Base-by-base conservation (phyloP, 2,797 vertebrate genomes). In the Lycodopsis pacificus region DNA sequence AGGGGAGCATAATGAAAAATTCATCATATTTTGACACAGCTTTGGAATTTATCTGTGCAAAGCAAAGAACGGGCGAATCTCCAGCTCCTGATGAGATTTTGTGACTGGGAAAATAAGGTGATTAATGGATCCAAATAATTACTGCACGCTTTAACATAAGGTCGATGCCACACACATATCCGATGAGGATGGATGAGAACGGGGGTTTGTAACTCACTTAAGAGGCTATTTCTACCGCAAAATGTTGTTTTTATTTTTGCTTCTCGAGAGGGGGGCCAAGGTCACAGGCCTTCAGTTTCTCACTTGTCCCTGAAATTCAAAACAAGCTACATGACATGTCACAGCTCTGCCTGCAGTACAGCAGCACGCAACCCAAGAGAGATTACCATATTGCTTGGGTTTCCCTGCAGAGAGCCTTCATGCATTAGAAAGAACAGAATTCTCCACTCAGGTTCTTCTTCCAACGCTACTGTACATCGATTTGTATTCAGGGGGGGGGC, bases 1-100 rank as follows among this genome's bases (percentile, higher is more conserved):
- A 94, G 85, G 81, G 83, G 81, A 88, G 87, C 63, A n/a, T 79
- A 77, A 94, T 94, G 86, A 95, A 95, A 95, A 89, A 93, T 94
- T 64, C 12, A 95, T 91, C 80, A 79, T 90, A 89, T 93, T 95
- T 92, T 92, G 86, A 92, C 89, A 92, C 57, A 61, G 86, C 84
- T 82, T 86, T 86, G 85, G 76, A 90, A 90, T 84, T 80, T 65
- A 89, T 90, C 72, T 71, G 65, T 58, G 53, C 67, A 77, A 88
- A 85, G 86, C 86, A 88, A 79, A 91, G 83, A 82, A 30, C 0
- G 8, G 30, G 46, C 0, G 36, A 81, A 65, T 81, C 25, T 74
- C 59, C 32, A 1, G 9, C 62, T 77, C 1, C 22, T 70, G 85
- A 76, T 77, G 77, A 84, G 65, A 83, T 85, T 85, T 78, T 51